Evolutionary conservation across 1,140 invertebrate genomes (phyloP).

Genomic region (Pararge aegeria): DNA sequence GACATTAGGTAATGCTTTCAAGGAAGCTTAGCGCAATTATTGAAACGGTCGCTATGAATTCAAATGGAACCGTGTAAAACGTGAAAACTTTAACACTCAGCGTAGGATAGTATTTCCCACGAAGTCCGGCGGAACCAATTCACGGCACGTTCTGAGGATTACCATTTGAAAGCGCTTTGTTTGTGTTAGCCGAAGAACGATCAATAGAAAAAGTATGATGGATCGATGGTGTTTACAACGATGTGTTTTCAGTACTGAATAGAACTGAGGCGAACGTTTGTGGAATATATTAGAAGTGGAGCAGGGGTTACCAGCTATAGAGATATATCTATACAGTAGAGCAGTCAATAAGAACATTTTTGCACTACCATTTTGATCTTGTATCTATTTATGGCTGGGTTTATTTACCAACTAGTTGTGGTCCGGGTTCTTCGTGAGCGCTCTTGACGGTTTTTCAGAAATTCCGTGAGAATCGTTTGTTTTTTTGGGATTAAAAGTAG

Average conservation of each 20-base stretch:
- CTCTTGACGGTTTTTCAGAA: too few species aligned
- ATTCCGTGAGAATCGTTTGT: too few species aligned
- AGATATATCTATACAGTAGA: not conserved
- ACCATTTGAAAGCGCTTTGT: constrained; percentile 76
- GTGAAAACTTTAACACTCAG: constrained; percentile 10
- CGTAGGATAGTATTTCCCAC: constrained; percentile 55
- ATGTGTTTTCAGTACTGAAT: constrained; percentile 75
- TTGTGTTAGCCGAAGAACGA: constrained; percentile 64
- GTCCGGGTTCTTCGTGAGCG: too few species aligned
- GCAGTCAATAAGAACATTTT: too few species aligned
- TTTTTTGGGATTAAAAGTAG: too few species aligned
- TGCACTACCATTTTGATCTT: too few species aligned
- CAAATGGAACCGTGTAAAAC: not conserved
- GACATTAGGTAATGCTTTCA: too few species aligned
- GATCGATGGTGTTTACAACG: constrained; percentile 58
- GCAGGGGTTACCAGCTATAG: constrained; percentile 1
- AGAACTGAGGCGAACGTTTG: constrained; percentile 52
- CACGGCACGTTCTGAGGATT: constrained; percentile 68
- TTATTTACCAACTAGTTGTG: too few species aligned
- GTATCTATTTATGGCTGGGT: too few species aligned
- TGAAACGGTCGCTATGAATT: constrained; percentile 1
- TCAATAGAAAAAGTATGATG: constrained; percentile 76
- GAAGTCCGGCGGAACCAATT: constrained; percentile 65
- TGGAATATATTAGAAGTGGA: constrained; percentile 61
- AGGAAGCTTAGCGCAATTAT: not conserved